These are phyloP conservation scores for Nanorana parkeri DNA, from an alignment of 2,113 vertebrate species.

Conservation along the genomic window DNA sequence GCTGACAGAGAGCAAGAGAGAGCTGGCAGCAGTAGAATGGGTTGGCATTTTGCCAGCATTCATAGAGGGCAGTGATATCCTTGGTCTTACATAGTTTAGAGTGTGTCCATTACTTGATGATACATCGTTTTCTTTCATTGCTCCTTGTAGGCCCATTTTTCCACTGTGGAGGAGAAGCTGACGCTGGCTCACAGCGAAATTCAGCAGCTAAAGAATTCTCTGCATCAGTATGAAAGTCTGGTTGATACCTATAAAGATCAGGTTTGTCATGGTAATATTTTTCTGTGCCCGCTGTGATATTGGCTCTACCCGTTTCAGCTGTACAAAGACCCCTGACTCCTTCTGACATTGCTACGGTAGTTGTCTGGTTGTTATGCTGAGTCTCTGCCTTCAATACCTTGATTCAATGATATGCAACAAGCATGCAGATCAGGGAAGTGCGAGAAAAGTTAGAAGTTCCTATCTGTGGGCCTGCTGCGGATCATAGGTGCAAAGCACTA, in stretches of 20 bases:
- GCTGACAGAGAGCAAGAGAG: neutral
- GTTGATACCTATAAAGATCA: constrained; percentile 88
- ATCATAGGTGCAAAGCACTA: no score
- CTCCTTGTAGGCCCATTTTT: constrained; percentile 72
- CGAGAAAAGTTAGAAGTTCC: no score
- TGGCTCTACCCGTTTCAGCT: no score
- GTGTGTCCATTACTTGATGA: neutral
- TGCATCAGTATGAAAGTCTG: constrained; percentile 84
- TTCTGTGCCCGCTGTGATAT: no score
- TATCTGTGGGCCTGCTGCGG: no score
- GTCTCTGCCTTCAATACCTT: no score
- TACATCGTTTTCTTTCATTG: neutral
- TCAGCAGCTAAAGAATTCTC: constrained; percentile 82
- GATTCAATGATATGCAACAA: no score
- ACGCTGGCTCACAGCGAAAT: constrained; percentile 79
- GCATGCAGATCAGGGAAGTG: no score
- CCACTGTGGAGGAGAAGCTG: constrained; percentile 83
- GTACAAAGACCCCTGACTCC: no score
- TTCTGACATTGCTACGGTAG: no score
- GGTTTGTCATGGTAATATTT: constrained; percentile 63
- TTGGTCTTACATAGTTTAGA: no score
- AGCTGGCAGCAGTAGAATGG: neutral
- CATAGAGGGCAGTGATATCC: neutral
- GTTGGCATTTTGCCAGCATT: neutral
- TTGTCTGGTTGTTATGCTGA: no score